phyloP scores from a whole-genome alignment of 2,113 vertebrate genomes.

The Cervus canadensis region DNA sequence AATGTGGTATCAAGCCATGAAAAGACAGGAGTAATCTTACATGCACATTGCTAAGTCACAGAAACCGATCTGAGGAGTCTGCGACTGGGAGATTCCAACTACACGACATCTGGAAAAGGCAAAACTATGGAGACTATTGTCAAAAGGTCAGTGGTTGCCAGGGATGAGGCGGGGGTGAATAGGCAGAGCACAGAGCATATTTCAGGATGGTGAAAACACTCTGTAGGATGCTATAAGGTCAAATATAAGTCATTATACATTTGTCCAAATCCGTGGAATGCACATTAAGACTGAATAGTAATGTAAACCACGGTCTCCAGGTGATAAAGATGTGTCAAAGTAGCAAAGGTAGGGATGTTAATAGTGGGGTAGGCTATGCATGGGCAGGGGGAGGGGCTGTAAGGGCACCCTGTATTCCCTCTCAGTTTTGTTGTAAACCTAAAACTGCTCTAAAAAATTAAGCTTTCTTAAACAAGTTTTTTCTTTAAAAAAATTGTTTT shows the following conservation, averaged over 20 bases:
- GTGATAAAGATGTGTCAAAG: too few relatives aligned
- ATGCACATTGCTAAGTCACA: background rate
- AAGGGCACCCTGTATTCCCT: background rate
- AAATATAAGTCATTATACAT: background rate
- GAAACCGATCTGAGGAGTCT: background rate
- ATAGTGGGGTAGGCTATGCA: background rate
- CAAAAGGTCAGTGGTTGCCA: background rate
- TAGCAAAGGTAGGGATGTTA: background rate
- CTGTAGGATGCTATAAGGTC: background rate
- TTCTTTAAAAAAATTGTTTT: background rate
- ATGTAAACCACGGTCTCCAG: background rate
- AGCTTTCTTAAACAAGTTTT: background rate
- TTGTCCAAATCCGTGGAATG: background rate
- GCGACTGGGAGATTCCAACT: too few relatives aligned
- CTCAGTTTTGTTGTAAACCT: background rate
- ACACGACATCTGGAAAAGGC: background rate
- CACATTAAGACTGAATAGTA: background rate
- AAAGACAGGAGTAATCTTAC: background rate
- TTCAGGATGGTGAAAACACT: background rate
- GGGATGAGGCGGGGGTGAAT: background rate
- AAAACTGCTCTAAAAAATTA: background rate
- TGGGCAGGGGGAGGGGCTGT: background rate
- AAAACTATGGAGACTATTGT: background rate
- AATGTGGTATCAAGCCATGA: background rate
- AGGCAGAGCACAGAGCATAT: background rate